Evolutionary conservation across 1,140 invertebrate species (phyloP).

Genomic region (Drosophila funebris): DNA sequence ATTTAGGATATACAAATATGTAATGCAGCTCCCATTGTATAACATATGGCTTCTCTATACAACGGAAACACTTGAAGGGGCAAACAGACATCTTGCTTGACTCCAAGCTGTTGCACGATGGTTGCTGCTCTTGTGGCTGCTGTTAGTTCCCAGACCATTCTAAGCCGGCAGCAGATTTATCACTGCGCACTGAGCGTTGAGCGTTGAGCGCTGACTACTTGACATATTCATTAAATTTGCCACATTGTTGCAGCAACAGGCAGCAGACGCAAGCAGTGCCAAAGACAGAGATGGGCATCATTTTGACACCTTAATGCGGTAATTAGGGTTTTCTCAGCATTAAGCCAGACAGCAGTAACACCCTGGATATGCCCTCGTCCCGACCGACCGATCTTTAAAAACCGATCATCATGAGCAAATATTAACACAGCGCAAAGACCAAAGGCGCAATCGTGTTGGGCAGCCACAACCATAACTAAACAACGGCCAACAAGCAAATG

Average conservation of each 20-base stretch:
- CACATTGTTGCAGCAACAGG: conserved; percentile 65
- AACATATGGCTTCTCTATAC: too few species aligned
- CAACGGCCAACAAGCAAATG: conserved; percentile 33
- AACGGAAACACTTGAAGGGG: too few species aligned
- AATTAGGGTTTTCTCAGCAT: conserved; percentile 73
- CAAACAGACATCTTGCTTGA: too few species aligned
- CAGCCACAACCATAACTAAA: conserved; percentile 8
- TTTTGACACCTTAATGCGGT: conserved; percentile 83
- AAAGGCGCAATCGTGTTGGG: conserved; percentile 41
- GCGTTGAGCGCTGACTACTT: conserved; percentile 65
- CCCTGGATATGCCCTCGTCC: conserved; percentile 20
- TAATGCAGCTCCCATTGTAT: too few species aligned
- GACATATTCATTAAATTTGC: conserved; percentile 81
- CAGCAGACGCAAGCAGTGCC: background rate
- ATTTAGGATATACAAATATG: too few species aligned
- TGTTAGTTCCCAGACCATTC: conserved; percentile 43
- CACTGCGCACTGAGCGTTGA: conserved; percentile 65
- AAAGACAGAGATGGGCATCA: conserved; percentile 67
- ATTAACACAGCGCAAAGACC: conserved; percentile 70
- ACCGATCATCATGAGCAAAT: conserved; percentile 77
- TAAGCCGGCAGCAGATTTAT: conserved; percentile 72
- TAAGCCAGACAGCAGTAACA: conserved; percentile 45
- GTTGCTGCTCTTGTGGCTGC: conserved; percentile 15
- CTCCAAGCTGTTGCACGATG: background rate
- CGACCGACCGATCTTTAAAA: conserved; percentile 55